Conservation (phyloP, 35 echinoderm and acorn worm species). For the Amphiura filiformis region DNA sequence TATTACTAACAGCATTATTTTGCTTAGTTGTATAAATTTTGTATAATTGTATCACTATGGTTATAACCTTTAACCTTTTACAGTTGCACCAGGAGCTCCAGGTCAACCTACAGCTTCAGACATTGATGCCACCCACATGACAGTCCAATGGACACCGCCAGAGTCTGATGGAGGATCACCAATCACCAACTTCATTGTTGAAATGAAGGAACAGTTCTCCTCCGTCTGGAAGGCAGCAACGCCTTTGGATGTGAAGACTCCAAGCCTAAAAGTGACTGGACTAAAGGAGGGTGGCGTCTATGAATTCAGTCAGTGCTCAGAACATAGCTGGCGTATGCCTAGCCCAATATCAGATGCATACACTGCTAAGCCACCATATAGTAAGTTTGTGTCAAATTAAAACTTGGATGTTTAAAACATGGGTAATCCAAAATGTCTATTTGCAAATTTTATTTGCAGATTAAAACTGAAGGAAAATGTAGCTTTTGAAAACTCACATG, state of each 20-base stretch:
- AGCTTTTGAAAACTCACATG: not conserved
- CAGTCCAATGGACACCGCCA: constrained; percentile 57
- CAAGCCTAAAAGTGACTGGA: constrained; percentile 31
- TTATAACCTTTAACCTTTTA: not conserved
- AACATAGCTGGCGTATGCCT: constrained; percentile 54
- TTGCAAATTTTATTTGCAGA: not conserved
- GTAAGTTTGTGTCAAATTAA: constrained; percentile 43
- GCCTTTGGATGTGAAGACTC: constrained; percentile 8
- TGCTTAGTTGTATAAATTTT: too few species aligned
- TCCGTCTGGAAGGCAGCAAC: constrained; percentile 48
- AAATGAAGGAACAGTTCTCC: constrained; percentile 68
- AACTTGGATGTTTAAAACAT: too few species aligned
- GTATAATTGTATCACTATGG: too few species aligned
- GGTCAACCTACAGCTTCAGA: constrained; percentile 38
- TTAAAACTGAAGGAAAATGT: not conserved
- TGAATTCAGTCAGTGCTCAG: constrained; percentile 67
- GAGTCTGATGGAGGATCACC: constrained; percentile 54
- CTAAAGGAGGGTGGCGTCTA: constrained; percentile 48
- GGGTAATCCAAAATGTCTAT: too few species aligned
- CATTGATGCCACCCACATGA: constrained; percentile 43
- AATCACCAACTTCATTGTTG: constrained; percentile 63
- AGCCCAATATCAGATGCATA: constrained; percentile 24
- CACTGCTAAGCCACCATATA: constrained; percentile 77
- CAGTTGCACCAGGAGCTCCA: constrained; percentile 62
- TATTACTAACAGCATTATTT: too few species aligned